Evolutionary conservation across 2,797 vertebrate genomes (phyloP).

Genomic region (Gymnopithys bicolor): DNA sequence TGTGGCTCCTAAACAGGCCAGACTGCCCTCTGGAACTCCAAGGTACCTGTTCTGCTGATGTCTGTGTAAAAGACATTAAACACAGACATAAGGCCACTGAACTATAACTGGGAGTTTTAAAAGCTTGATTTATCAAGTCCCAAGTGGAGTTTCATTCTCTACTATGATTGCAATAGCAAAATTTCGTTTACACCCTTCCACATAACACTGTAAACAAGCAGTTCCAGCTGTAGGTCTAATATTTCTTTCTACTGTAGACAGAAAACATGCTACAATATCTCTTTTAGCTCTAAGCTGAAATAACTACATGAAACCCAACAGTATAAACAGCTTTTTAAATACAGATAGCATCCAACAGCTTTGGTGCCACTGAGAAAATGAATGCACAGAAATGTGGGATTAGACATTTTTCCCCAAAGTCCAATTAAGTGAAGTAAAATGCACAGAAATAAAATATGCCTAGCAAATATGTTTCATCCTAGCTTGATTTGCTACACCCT

Average conservation of each 20-base stretch:
- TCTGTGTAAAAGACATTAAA: neutral
- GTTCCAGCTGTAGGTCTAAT: neutral
- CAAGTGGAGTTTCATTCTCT: neutral
- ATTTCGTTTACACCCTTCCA: neutral
- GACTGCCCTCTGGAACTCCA: neutral
- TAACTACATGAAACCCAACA: neutral
- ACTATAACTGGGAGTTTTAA: neutral
- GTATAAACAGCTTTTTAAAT: neutral
- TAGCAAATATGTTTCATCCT: neutral
- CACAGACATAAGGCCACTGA: neutral
- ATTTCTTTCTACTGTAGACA: neutral
- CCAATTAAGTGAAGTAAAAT: constrained; percentile 16
- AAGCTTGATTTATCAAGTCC: neutral
- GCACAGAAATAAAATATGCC: neutral
- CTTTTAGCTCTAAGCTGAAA: neutral
- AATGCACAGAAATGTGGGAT: neutral
- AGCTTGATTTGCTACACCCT: constrained; percentile 1
- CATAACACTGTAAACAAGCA: neutral
- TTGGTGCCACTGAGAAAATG: neutral
- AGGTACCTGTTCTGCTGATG: neutral
- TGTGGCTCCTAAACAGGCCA: neutral
- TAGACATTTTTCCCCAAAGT: neutral
- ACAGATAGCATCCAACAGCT: neutral
- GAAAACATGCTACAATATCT: neutral
- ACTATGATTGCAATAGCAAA: neutral